phyloP scores from a whole-genome alignment of 2,113 vertebrate genomes.

The Macquaria australasica region DNA sequence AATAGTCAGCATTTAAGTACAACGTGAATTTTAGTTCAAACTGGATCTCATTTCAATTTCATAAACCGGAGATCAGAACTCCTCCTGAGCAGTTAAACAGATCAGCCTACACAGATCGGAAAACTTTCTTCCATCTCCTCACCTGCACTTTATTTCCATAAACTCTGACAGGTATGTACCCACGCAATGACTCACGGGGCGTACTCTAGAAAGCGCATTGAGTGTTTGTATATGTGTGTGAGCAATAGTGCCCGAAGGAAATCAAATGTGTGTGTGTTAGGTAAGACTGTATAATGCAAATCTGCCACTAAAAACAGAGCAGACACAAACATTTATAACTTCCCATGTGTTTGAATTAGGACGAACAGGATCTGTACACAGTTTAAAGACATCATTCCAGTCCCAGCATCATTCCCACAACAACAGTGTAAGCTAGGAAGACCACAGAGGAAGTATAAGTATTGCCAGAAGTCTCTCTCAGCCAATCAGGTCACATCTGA shows the following conservation, averaged over 20 bases:
- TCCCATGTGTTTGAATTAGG: conserved; percentile 72
- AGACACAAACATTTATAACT: conserved; percentile 75
- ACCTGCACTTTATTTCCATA: conserved; percentile 53
- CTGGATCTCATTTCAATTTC: neutral
- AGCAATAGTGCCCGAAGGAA: conserved; percentile 31
- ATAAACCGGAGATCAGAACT: conserved; percentile 1
- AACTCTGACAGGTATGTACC: conserved; percentile 56
- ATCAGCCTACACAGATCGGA: conserved; percentile 2
- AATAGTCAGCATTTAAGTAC: neutral
- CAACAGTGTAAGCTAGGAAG: conserved; percentile 44
- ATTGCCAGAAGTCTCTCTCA: conserved; percentile 50
- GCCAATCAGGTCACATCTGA: conserved; percentile 49
- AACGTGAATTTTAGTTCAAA: neutral
- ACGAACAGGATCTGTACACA: conserved; percentile 68
- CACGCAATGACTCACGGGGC: conserved; percentile 39
- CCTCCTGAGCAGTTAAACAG: conserved; percentile 13
- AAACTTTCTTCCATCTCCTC: conserved; percentile 21
- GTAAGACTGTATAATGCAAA: conserved; percentile 60
- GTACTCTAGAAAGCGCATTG: neutral
- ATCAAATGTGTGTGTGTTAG: conserved; percentile 52
- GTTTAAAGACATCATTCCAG: conserved; percentile 64
- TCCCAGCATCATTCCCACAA: conserved; percentile 50
- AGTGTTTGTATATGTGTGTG: conserved; percentile 59
- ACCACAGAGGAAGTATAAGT: conserved; percentile 61
- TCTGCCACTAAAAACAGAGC: conserved; percentile 76